Percentiles rank a stretch among this genome's conserved stretches.
Evolutionary conservation across 2,797 vertebrate genomes (phyloP).

Genomic region (Crenichthys baileyi): DNA sequence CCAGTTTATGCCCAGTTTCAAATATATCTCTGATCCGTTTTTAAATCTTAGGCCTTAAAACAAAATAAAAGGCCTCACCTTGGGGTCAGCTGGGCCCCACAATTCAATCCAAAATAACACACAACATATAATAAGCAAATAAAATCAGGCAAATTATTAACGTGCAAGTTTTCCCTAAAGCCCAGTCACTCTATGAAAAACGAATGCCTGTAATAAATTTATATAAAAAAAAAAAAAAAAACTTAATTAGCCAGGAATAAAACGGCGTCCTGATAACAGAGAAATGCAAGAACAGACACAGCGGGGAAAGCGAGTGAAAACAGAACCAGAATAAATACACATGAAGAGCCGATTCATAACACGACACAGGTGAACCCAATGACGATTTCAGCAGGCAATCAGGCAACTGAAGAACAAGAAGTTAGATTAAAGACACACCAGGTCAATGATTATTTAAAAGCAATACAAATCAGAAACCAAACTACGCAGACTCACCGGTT

Average conservation of each 20-base stretch:
- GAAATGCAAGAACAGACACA: neutral
- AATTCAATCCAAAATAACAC: neutral
- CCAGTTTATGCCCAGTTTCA: no score
- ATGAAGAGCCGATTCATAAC: neutral
- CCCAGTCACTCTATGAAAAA: neutral
- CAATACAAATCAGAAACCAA: no score
- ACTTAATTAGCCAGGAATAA: neutral
- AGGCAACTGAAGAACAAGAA: no score
- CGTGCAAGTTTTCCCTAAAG: neutral
- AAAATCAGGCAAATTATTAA: neutral
- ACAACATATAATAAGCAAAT: neutral
- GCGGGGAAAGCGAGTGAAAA: neutral
- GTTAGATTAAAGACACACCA: neutral
- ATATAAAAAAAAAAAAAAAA: neutral
- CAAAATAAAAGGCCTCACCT: neutral
- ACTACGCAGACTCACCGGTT: no score
- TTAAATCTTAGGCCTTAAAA: no score
- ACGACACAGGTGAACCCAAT: conserved; percentile 7
- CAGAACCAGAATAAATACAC: neutral
- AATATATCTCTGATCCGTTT: no score
- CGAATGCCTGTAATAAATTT: neutral
- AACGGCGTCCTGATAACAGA: neutral
- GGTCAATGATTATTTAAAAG: neutral
- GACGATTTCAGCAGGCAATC: neutral
- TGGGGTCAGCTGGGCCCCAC: neutral